Conservation (phyloP, 2,797 vertebrate species). For the Bovichtus diacanthus region DNA sequence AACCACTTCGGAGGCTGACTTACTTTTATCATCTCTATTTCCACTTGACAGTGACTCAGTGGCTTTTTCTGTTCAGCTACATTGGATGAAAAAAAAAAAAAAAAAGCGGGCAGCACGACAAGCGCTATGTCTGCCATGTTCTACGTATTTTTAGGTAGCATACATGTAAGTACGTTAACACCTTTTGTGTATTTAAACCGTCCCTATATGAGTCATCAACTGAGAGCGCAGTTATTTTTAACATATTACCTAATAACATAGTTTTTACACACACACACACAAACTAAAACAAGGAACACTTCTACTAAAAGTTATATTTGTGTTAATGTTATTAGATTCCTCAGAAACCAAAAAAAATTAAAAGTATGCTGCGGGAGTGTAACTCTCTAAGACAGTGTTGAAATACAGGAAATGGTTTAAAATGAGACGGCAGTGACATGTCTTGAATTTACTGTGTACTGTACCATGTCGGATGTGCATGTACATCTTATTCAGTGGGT, state of each 20-base stretch:
- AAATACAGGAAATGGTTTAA: conserved; percentile 53
- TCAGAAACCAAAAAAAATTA: background rate
- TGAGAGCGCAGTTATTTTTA: background rate
- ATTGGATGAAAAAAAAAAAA: conserved; percentile 9
- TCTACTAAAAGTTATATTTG: background rate
- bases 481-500: conserved; percentile 69
- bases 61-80: conserved; percentile 6
- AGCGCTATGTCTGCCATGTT: background rate
- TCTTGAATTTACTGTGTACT: conserved; percentile 58
- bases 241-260: background rate
- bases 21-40: conserved; percentile 12
- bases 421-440: conserved; percentile 29
- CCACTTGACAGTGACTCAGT: conserved; percentile 3
- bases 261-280: background rate
- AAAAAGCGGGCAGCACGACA: background rate
- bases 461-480: conserved; percentile 62
- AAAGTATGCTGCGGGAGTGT: background rate
- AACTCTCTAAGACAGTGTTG: conserved; percentile 12
- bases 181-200: conserved; percentile 14
- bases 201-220: background rate
- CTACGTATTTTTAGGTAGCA: background rate
- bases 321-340: background rate
- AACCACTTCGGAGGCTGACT: conserved; percentile 12
- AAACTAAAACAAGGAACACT: background rate
- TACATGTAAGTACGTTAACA: conserved; percentile 12